Evolutionary conservation across 1,140 invertebrate species (phyloP).

Genomic region (Cheumatopsyche charites): DNA sequence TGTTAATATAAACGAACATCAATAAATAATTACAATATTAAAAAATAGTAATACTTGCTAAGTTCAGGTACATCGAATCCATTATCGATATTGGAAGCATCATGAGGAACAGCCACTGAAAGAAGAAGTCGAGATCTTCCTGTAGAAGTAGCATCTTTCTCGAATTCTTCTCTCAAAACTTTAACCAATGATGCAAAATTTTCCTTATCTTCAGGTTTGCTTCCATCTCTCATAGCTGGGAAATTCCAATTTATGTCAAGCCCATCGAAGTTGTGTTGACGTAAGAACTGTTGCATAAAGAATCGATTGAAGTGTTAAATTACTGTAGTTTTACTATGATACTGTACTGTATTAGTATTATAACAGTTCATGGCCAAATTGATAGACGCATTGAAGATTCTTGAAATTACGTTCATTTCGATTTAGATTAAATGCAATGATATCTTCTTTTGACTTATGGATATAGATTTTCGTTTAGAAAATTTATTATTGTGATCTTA

Average conservation of each 20-base stretch:
- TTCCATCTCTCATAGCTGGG: conserved; percentile 88
- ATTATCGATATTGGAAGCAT: conserved; percentile 91
- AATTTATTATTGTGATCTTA: no score
- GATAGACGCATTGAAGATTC: background rate
- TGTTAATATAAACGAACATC: background rate
- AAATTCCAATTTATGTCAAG: conserved; percentile 98
- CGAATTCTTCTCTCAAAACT: conserved; percentile 90
- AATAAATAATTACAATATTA: no score
- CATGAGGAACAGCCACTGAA: conserved; percentile 92
- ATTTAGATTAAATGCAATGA: no score
- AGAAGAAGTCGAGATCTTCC: conserved; percentile 81
- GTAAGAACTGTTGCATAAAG: conserved; percentile 70
- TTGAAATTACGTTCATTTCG: no score
- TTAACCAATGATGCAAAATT: conserved; percentile 90
- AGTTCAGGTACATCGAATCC: conserved; percentile 89
- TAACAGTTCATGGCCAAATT: background rate
- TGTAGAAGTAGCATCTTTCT: conserved; percentile 81
- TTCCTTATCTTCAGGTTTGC: conserved; percentile 85
- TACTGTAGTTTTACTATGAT: background rate
- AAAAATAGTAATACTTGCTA: conserved; percentile 72
- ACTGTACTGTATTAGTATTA: background rate
- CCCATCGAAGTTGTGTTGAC: conserved; percentile 94
- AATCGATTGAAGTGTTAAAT: background rate
- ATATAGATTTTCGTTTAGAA: no score
- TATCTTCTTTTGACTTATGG: no score